phyloP scores from a whole-genome alignment of 2,888 invertebrate genomes.

The Chalcosyrphus nemorum region DNA sequence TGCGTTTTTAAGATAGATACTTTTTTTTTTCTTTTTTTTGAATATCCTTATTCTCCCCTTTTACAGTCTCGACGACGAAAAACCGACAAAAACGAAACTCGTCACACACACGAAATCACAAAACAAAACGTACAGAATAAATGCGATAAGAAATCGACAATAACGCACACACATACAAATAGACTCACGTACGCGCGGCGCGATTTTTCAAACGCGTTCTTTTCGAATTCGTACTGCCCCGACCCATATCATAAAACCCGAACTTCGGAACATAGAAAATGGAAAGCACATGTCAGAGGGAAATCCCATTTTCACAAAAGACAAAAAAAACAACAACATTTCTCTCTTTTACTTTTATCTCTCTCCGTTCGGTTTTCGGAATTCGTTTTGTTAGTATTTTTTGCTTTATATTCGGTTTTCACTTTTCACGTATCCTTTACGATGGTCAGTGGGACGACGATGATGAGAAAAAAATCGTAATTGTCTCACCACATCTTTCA shows the following conservation, averaged over 20 bases:
- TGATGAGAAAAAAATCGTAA: slow-evolving; percentile 39
- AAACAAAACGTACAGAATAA: not conserved
- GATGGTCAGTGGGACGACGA: slow-evolving; percentile 48
- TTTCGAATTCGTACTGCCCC: slow-evolving; percentile 57
- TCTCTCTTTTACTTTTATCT: slow-evolving; percentile 29
- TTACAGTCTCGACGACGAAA: slow-evolving; percentile 15
- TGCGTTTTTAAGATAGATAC: not conserved
- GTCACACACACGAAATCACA: not conserved
- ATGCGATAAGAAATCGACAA: slow-evolving; percentile 26
- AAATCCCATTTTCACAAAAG: slow-evolving; percentile 60
- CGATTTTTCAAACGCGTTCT: slow-evolving; percentile 55
- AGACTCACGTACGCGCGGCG: slow-evolving; percentile 15
- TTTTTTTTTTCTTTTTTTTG: not conserved
- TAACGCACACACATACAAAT: slow-evolving; percentile 31
- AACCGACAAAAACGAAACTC: slow-evolving; percentile 7
- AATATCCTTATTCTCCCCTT: not conserved
- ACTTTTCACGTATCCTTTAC: slow-evolving; percentile 55
- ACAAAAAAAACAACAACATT: too few species aligned
- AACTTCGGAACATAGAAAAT: slow-evolving; percentile 19
- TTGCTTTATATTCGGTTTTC: slow-evolving; percentile 37
- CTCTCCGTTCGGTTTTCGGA: not conserved
- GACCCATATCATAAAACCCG: slow-evolving; percentile 38
- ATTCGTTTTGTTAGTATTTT: not conserved
- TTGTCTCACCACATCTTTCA: slow-evolving; percentile 43
- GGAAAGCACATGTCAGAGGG: slow-evolving; percentile 64